These are phyloP conservation scores for Himantopus leucocephalus DNA, from an alignment of 2,113 vertebrate species.

Conservation along the genomic window DNA sequence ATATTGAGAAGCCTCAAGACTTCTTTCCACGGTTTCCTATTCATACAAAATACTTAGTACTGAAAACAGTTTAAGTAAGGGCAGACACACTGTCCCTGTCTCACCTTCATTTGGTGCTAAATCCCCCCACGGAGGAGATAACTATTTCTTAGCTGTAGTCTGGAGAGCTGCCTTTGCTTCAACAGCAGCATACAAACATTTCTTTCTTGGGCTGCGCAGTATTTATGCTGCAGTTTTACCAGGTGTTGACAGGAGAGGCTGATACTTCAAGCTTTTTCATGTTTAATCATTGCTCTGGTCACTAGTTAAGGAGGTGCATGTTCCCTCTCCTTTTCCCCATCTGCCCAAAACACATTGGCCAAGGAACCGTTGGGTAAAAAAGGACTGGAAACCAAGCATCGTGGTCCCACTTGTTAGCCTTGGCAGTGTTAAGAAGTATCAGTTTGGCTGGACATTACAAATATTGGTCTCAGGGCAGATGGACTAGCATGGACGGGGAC, in stretches of 20 bases:
- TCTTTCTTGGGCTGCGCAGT: neutral
- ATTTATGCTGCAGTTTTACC: constrained; percentile 7
- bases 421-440: neutral
- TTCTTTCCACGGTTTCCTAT: neutral
- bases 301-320: neutral
- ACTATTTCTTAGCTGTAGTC: neutral
- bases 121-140: neutral
- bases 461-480: neutral
- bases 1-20: neutral
- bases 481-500: neutral
- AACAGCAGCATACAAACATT: neutral
- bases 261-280: neutral
- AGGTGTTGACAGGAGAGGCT: neutral
- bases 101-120: neutral
- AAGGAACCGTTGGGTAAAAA: neutral
- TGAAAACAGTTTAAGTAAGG: neutral
- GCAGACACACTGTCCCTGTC: neutral
- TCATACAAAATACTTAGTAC: neutral
- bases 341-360: neutral
- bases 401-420: neutral
- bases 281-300: neutral
- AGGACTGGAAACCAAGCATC: fast-evolving
- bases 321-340: neutral
- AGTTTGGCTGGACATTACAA: neutral
- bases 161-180: neutral